Base-by-base conservation (phyloP, 1,140 invertebrate species). In the Mizuhopecten yessoensis region DNA sequence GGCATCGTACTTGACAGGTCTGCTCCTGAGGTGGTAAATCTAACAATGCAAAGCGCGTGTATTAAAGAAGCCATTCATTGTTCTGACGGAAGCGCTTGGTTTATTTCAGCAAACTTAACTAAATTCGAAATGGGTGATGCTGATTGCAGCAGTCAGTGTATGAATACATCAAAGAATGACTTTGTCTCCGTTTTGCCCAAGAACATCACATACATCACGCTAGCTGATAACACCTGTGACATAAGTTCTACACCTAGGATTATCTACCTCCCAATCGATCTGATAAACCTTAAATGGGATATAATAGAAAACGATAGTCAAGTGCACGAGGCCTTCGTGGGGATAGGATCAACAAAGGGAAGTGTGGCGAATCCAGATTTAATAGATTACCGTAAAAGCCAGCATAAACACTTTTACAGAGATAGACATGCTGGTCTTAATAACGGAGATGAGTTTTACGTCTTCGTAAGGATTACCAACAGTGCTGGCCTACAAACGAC, bases 1-100 rank as follows among this genome's bases (percentile, higher is more conserved):
- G 94, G 94, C 33, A 90, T 93, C 15, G 88, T 90, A 13, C 36
- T 89, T n/a, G 94, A 94, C 34, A 89, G 42, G n/a, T 45, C 90
- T 0, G 11, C 87, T 11, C 91, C 93, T 7, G 87, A 13, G 0
- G 34, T 94, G 20, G 17, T 33, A n/a, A 91, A 93, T 29, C 2
- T 94, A 10, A 34, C 11, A 33, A 9, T 94, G 20, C 39, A 94
- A 49, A 33, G 91, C 34, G 91, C 86, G 11, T 86, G 49, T 88
- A 90, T 42, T 10, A 39, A 39, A 13, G 49, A 90, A 57, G n/a
- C 89, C 7, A 34, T 94, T 39, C 34, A 29, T 20, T 94, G 93
- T 87, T 42, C 45, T n/a, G 33, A 89, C 33, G 49, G 34, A 17
- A 88, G 34, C 7, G 34, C 87, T 57, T 93, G 86, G 88, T 87